Conservation (phyloP, 2,888 invertebrate species). For the Timema podura region DNA sequence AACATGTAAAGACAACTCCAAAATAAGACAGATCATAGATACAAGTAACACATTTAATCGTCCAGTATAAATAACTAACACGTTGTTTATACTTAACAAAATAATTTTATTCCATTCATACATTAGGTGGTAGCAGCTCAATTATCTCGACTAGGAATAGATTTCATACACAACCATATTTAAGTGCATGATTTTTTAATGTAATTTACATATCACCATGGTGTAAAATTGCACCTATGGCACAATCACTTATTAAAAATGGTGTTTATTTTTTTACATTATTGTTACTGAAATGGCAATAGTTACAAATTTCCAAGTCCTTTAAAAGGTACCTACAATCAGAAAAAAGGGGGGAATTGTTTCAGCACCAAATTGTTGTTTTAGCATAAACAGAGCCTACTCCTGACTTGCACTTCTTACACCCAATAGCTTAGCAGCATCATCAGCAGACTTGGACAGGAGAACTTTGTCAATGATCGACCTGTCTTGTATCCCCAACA, state of each 20-base stretch:
- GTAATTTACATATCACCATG: too few species aligned
- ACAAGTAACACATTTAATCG: too few species aligned
- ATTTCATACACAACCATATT: too few species aligned
- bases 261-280: background rate
- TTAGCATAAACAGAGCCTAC: background rate
- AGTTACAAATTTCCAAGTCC: background rate
- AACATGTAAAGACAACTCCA: too few species aligned
- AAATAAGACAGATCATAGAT: too few species aligned
- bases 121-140: too few species aligned
- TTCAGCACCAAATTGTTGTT: too few species aligned
- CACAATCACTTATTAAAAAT: slow-evolving; percentile 6
- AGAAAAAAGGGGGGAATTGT: background rate
- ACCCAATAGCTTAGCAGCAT: slow-evolving; percentile 83
- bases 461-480: slow-evolving; percentile 81
- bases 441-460: slow-evolving; percentile 71
- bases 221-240: background rate
- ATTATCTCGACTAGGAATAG: too few species aligned
- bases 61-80: too few species aligned
- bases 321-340: background rate
- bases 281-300: background rate
- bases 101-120: too few species aligned
- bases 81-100: too few species aligned
- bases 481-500: slow-evolving; percentile 81
- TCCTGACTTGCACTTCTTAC: slow-evolving; percentile 51
- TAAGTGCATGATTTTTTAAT: too few species aligned